Conservation (phyloP, 2,888 invertebrate species). For the Melanostoma mellinum region DNA sequence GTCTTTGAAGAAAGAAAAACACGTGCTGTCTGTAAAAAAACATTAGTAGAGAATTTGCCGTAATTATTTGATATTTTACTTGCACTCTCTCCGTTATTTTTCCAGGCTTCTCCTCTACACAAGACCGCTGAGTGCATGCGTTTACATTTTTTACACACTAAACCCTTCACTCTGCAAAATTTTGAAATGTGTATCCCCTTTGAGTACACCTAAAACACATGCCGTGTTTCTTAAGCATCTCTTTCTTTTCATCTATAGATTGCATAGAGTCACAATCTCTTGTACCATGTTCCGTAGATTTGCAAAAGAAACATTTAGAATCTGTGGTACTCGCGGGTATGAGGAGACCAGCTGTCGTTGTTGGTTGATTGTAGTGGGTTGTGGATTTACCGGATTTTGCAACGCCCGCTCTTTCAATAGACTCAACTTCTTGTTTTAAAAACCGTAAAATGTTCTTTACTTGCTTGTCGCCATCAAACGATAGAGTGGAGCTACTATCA, state of each 20-base stretch:
- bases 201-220: constrained; percentile 2
- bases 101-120: background rate
- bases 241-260: background rate
- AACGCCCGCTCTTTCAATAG: constrained; percentile 6
- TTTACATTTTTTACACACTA: background rate
- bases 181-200: constrained; percentile 2
- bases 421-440: constrained; percentile 7
- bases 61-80: too few relatives aligned
- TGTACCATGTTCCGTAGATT: constrained; percentile 4
- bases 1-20: too few relatives aligned
- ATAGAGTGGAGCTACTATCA: constrained; percentile 8
- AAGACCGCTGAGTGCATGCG: background rate
- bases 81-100: too few relatives aligned
- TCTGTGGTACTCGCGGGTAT: background rate
- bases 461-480: constrained; percentile 11
- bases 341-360: constrained; percentile 2
- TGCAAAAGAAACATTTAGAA: background rate
- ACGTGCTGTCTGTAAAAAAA: background rate
- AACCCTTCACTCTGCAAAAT: background rate
- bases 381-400: background rate
- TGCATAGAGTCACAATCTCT: background rate
- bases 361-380: background rate
- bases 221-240: background rate
- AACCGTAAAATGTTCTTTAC: constrained; percentile 16
- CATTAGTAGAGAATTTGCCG: too few relatives aligned